Conservation (phyloP, 1,140 invertebrate genomes). For the Leptinotarsa lineolata region DNA sequence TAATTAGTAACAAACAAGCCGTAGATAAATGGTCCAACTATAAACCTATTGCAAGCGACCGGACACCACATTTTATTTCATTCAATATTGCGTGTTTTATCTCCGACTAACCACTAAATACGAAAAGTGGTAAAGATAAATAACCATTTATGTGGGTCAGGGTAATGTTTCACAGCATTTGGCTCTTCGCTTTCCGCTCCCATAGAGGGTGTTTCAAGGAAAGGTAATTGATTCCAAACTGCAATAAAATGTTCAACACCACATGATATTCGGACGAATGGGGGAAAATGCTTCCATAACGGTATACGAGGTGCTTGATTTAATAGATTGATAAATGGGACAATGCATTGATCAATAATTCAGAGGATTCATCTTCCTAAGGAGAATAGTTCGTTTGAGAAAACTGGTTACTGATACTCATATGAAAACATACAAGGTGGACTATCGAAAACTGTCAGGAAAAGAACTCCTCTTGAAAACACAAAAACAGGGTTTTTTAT, state of each 20-base stretch:
- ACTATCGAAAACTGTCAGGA: too few relatives aligned
- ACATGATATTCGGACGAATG: slow-evolving; percentile 7
- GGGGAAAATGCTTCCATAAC: not conserved
- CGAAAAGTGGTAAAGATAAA: slow-evolving; percentile 15
- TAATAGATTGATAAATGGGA: too few relatives aligned
- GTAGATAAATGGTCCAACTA: slow-evolving; percentile 1
- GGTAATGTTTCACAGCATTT: slow-evolving; percentile 21
- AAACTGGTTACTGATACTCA: too few relatives aligned
- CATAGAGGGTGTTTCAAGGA: not conserved
- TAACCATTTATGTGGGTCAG: slow-evolving; percentile 17
- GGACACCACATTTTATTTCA: not conserved
- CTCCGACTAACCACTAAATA: slow-evolving; percentile 14
- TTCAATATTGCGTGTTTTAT: slow-evolving; percentile 8
- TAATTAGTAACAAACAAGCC: not conserved
- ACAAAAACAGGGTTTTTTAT: too few relatives aligned
- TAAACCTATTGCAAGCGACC: not conserved
- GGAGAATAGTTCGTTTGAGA: too few relatives aligned
- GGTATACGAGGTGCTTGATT: not conserved
- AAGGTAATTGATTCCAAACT: slow-evolving; percentile 16
- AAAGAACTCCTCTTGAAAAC: too few relatives aligned
- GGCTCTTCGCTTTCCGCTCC: not conserved
- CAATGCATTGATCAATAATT: too few relatives aligned
- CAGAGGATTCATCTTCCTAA: too few relatives aligned
- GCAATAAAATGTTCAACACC: slow-evolving; percentile 12
- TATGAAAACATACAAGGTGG: too few relatives aligned